phyloP scores from a whole-genome alignment of 30 jellyfish, hydroid and myxozoan genomes.

The Chrysaora quinquecirrha region DNA sequence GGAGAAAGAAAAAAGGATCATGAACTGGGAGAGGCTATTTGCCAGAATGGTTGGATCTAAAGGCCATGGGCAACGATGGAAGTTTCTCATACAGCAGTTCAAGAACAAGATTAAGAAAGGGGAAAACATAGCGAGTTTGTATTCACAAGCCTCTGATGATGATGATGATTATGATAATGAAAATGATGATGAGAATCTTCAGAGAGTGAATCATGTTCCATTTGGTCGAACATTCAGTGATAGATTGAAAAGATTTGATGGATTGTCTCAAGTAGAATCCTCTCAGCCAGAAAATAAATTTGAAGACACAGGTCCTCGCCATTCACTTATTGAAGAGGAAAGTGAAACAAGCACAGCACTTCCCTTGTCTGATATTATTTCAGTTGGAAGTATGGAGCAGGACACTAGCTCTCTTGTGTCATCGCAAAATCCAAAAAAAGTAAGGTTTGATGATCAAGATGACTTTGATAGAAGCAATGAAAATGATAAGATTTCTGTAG shows the following conservation, averaged over 20 bases:
- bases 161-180: slow-evolving; percentile 40
- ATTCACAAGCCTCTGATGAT: slow-evolving; percentile 38
- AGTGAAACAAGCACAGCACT: slow-evolving; percentile 54
- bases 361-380: slow-evolving; percentile 32
- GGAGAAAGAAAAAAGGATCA: slow-evolving; percentile 71
- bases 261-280: background rate
- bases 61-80: slow-evolving; percentile 81
- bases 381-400: slow-evolving; percentile 20
- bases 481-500: background rate
- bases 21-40: slow-evolving; percentile 91
- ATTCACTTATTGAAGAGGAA: slow-evolving; percentile 44
- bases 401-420: slow-evolving; percentile 14
- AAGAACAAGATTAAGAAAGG: slow-evolving; percentile 59
- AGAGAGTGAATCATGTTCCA: background rate
- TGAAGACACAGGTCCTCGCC: slow-evolving; percentile 5
- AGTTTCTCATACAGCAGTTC: slow-evolving; percentile 64
- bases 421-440: slow-evolving; percentile 30
- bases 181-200: background rate
- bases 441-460: slow-evolving; percentile 45
- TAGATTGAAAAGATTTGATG: slow-evolving; percentile 35
- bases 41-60: slow-evolving; percentile 64
- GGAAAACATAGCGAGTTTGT: slow-evolving; percentile 59
- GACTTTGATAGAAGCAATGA: background rate
- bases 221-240: slow-evolving; percentile 53
- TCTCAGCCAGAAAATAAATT: background rate